phyloP scores from a whole-genome alignment of 2,113 vertebrate species.

The Isichthys henryi region DNA sequence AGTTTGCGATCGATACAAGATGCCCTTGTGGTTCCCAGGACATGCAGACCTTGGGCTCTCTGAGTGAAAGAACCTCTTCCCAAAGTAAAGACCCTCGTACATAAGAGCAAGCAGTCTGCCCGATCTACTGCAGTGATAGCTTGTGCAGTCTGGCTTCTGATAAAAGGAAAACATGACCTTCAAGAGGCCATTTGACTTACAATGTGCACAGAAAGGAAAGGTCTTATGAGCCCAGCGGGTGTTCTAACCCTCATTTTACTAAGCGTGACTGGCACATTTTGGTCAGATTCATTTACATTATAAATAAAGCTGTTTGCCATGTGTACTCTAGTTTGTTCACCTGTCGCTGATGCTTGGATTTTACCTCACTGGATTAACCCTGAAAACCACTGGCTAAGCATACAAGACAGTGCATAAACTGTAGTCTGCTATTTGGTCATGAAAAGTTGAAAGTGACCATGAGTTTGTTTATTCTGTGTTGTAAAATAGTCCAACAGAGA shows the following conservation, averaged over 20 bases:
- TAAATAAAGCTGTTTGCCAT: background rate
- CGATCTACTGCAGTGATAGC: background rate
- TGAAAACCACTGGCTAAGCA: background rate
- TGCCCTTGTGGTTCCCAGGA: background rate
- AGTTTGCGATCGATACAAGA: background rate
- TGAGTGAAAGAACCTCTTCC: background rate
- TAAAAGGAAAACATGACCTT: background rate
- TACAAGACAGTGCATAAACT: background rate
- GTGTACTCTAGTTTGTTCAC: background rate
- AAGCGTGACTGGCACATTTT: background rate
- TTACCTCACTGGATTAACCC: background rate
- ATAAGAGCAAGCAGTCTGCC: background rate
- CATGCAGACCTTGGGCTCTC: background rate
- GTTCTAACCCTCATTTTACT: background rate
- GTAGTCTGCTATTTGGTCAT: background rate
- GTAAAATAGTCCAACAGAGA: background rate
- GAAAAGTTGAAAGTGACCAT: background rate
- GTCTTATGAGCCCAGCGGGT: background rate
- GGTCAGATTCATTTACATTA: background rate
- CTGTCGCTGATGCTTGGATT: background rate
- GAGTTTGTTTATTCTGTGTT: background rate
- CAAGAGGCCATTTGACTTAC: background rate
- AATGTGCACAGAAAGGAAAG: background rate
- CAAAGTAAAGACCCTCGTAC: background rate
- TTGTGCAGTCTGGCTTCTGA: background rate